These are phyloP conservation scores for Heliopora coerulea DNA, from an alignment of 92 coral and sea anemone genomes.

Conservation along the genomic window DNA sequence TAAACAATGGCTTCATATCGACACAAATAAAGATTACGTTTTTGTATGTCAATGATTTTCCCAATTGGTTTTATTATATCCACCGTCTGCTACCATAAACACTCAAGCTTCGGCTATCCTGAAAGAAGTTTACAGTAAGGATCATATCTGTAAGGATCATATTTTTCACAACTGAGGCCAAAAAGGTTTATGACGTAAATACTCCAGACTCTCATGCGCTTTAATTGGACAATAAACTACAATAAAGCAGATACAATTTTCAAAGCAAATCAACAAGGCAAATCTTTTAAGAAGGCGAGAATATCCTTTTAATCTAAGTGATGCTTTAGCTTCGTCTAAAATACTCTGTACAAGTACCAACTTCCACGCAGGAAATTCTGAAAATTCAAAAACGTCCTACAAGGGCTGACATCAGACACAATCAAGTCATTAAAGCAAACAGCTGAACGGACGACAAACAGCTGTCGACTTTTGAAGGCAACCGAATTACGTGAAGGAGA, in stretches of 20 bases:
- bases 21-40: no score
- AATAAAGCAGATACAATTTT: neutral
- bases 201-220: neutral
- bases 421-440: neutral
- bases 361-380: no score
- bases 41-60: no score
- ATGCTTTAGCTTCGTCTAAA: no score
- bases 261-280: neutral
- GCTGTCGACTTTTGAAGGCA: constrained; percentile 10
- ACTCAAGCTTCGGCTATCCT: no score
- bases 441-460: neutral
- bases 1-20: no score
- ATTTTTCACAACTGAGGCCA: no score
- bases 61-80: no score
- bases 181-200: neutral
- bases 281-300: neutral
- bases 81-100: no score
- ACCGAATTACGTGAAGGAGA: neutral
- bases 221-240: neutral
- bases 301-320: neutral
- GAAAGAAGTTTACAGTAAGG: no score
- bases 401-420: neutral
- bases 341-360: no score
- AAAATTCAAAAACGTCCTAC: neutral
- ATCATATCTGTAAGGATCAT: no score